Percentiles rank a stretch among this genome's conserved stretches.
These are phyloP conservation scores for Cremastinae sp. DNA, from an alignment of 2,888 invertebrate species.

Conservation along the genomic window DNA sequence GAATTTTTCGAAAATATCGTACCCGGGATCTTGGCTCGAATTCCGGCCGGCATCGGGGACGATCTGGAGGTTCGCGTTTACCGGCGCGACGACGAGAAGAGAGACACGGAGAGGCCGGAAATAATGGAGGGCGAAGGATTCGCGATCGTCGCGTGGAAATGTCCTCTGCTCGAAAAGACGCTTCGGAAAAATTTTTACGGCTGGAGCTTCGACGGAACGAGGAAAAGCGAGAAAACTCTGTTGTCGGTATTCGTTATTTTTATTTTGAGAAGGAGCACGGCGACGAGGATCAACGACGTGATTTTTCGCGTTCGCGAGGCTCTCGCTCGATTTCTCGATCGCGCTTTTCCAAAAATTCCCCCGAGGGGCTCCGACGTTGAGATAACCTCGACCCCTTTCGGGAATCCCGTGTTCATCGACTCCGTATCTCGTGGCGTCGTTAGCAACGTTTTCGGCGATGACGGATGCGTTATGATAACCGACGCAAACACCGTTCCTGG, in stretches of 20 bases:
- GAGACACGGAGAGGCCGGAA: slow-evolving; percentile 69
- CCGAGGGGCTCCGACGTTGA: slow-evolving; percentile 71
- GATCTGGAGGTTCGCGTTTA: slow-evolving; percentile 61
- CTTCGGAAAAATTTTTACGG: slow-evolving; percentile 81
- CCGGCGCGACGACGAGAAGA: slow-evolving; percentile 37
- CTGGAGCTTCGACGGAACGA: slow-evolving; percentile 82
- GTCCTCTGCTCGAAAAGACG: slow-evolving; percentile 81
- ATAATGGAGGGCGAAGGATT: slow-evolving; percentile 81
- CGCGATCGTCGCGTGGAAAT: slow-evolving; percentile 83
- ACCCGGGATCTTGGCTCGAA: slow-evolving; percentile 61
- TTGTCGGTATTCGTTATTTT: slow-evolving; percentile 82
- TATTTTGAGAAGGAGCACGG: slow-evolving; percentile 34
- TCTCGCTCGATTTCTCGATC: slow-evolving; percentile 61
- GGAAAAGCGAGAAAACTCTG: slow-evolving; percentile 80
- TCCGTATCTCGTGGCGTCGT: slow-evolving; percentile 83
- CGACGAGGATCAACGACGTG: slow-evolving; percentile 19
- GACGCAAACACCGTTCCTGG: slow-evolving; percentile 84
- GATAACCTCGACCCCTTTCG: slow-evolving; percentile 79
- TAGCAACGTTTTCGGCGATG: slow-evolving; percentile 82
- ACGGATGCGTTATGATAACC: slow-evolving; percentile 82
- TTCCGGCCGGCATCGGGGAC: slow-evolving; percentile 46
- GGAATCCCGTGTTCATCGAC: slow-evolving; percentile 82
- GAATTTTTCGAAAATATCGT: slow-evolving; percentile 55
- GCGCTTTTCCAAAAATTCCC: slow-evolving; percentile 33
- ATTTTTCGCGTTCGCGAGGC: slow-evolving; percentile 50